Percentiles rank a stretch among this genome's conserved stretches.
These are phyloP conservation scores for Molossus molossus DNA, from an alignment of 2,797 vertebrate species.

Conservation along the genomic window DNA sequence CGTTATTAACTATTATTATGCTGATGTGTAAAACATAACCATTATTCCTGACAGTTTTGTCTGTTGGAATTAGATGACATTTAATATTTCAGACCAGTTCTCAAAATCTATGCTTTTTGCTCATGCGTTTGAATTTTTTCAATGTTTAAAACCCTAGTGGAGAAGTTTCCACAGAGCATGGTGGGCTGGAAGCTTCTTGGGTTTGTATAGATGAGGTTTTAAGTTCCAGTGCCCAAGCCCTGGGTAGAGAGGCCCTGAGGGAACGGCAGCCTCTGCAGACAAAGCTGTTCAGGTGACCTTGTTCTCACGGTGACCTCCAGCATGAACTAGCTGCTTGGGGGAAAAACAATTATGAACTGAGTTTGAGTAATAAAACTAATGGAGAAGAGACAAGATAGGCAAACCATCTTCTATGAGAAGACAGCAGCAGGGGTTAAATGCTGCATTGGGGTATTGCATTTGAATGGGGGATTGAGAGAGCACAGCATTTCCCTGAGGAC, in stretches of 20 bases:
- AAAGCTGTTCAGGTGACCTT: neutral
- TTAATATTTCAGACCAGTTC: constrained; percentile 68
- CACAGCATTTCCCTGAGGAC: neutral
- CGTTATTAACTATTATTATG: constrained; percentile 77
- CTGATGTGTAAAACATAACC: constrained; percentile 76
- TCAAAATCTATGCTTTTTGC: constrained; percentile 62
- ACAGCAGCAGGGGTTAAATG: too few relatives aligned
- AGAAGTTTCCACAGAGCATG: neutral
- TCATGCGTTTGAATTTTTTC: constrained; percentile 61
- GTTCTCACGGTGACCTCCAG: neutral
- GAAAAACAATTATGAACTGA: constrained; percentile 6
- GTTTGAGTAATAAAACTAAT: constrained; percentile 41
- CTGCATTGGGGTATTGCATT: accelerated
- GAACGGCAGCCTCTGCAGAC: neutral
- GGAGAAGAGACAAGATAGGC: neutral
- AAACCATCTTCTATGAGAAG: neutral
- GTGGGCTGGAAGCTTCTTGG: neutral
- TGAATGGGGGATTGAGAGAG: neutral
- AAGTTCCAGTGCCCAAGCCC: neutral
- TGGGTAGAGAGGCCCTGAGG: neutral
- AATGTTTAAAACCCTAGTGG: neutral
- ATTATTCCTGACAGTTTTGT: constrained; percentile 73
- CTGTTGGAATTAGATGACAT: constrained; percentile 54
- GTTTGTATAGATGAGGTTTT: neutral
- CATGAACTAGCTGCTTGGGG: neutral